Percentiles rank a stretch among this genome's conserved stretches.
Conservation (phyloP, 2,888 invertebrate genomes). For the Marasmarcha lunaedactyla region DNA sequence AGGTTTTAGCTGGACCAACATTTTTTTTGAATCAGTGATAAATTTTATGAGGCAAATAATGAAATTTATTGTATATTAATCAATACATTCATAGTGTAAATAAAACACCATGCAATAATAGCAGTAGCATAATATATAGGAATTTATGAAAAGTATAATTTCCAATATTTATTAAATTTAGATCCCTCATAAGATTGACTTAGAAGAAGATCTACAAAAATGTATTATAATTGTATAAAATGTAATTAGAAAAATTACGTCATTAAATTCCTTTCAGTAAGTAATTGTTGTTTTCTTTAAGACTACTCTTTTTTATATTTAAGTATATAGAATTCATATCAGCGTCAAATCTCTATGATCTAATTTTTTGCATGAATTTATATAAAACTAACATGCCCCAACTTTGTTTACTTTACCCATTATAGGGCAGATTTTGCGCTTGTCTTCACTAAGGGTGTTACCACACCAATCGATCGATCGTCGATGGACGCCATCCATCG, state of each 20-base stretch:
- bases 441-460: background rate
- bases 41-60: slow-evolving; percentile 35
- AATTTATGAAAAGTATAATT: slow-evolving; percentile 39
- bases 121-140: slow-evolving; percentile 35
- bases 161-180: slow-evolving; percentile 54
- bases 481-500: too few relatives aligned
- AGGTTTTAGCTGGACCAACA: slow-evolving; percentile 70
- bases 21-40: slow-evolving; percentile 52
- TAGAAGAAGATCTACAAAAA: slow-evolving; percentile 39
- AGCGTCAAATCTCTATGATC: too few relatives aligned
- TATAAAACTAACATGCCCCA: too few relatives aligned
- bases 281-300: slow-evolving; percentile 15
- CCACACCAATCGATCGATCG: too few relatives aligned
- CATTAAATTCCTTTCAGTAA: slow-evolving; percentile 63
- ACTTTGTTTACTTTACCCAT: too few relatives aligned
- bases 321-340: too few relatives aligned
- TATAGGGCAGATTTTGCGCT: too few relatives aligned
- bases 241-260: slow-evolving; percentile 66
- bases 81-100: slow-evolving; percentile 48
- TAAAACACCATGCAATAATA: slow-evolving; percentile 57
- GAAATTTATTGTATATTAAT: slow-evolving; percentile 42
- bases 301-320: too few relatives aligned
- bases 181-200: slow-evolving; percentile 42
- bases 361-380: too few relatives aligned
- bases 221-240: slow-evolving; percentile 66